phyloP scores from a whole-genome alignment of 2,113 vertebrate species.

The Nyctereutes procyonoides region DNA sequence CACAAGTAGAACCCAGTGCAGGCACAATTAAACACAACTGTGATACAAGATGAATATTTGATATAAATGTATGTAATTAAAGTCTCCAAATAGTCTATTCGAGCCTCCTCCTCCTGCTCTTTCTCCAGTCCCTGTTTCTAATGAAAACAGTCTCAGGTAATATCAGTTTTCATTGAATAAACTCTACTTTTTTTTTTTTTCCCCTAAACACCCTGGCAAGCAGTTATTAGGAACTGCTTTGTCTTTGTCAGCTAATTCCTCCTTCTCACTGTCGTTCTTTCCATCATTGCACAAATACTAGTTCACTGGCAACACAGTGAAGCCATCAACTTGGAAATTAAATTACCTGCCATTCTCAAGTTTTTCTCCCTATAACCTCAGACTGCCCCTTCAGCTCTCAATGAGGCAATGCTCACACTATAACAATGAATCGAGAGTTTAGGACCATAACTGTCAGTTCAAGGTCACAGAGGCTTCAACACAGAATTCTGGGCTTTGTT shows the following conservation, averaged over 20 bases:
- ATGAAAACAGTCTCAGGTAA: neutral
- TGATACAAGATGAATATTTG: neutral
- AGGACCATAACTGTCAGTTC: neutral
- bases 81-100: neutral
- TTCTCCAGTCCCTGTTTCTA: neutral
- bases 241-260: slow-evolving; percentile 27
- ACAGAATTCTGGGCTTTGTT: slow-evolving; percentile 5
- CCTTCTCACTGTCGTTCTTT: neutral
- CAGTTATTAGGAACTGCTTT: neutral
- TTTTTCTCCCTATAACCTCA: slow-evolving; percentile 1
- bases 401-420: neutral
- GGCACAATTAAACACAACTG: neutral
- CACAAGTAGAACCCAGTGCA: neutral
- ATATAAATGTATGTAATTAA: neutral
- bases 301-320: neutral
- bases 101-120: fast-evolving
- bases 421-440: neutral
- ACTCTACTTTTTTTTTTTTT: neutral
- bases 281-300: neutral
- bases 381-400: neutral
- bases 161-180: neutral
- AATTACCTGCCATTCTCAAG: slow-evolving; percentile 40
- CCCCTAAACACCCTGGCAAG: neutral
- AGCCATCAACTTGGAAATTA: slow-evolving; percentile 42
- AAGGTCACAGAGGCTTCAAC: neutral